phyloP scores from a whole-genome alignment of 2,888 invertebrate genomes.

The Slavum lentiscoides region DNA sequence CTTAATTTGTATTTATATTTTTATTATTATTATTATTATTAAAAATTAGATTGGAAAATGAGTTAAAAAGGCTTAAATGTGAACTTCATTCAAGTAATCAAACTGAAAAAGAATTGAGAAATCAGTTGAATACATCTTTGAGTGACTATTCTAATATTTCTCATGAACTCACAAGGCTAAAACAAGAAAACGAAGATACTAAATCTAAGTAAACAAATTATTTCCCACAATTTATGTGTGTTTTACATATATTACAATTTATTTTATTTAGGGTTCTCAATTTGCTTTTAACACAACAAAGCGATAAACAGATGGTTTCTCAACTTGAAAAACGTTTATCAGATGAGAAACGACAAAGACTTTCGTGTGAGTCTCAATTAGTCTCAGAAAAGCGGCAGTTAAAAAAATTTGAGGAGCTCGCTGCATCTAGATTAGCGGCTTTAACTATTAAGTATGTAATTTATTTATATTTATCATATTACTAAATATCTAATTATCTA shows the following conservation, averaged over 20 bases:
- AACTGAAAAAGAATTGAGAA: conserved; percentile 72
- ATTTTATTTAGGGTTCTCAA: conserved; percentile 69
- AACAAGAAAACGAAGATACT: conserved; percentile 84
- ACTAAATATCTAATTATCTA: too few species aligned
- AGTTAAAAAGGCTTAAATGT: conserved; percentile 71
- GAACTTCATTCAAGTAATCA: conserved; percentile 76
- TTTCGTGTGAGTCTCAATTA: conserved; percentile 73
- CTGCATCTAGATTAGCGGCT: conserved; percentile 60
- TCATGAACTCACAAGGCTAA: conserved; percentile 76
- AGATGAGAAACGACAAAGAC: conserved; percentile 81
- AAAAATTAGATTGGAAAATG: conserved; percentile 66
- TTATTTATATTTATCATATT: conserved; percentile 9
- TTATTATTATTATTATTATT: conserved; percentile 13
- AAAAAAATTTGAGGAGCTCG: conserved; percentile 65
- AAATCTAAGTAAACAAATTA: conserved; percentile 72
- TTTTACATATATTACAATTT: neutral
- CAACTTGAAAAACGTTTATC: conserved; percentile 76
- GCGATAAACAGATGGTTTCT: conserved; percentile 77
- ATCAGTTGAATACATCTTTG: conserved; percentile 69
- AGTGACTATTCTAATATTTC: conserved; percentile 71
- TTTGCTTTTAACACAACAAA: conserved; percentile 71
- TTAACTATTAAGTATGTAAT: conserved; percentile 59
- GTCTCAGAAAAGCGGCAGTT: conserved; percentile 74
- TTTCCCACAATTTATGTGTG: neutral
- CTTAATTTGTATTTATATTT: neutral